phyloP scores from a whole-genome alignment of 2,797 vertebrate genomes.

The Alcedo atthis region DNA sequence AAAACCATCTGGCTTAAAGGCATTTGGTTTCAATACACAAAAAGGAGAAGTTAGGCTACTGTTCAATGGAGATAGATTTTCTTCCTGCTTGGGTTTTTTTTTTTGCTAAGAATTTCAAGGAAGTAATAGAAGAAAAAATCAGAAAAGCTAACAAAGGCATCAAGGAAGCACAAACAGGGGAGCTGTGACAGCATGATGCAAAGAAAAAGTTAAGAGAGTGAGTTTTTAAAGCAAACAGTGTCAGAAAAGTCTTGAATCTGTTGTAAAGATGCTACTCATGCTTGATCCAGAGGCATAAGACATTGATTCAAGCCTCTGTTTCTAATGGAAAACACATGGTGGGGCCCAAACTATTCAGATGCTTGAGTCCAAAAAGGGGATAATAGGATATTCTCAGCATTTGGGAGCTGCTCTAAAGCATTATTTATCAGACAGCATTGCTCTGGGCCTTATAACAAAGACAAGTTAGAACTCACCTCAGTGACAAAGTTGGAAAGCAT shows the following conservation, averaged over 20 bases:
- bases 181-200: background rate
- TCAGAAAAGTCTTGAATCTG: background rate
- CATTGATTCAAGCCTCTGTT: background rate
- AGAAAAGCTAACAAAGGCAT: background rate
- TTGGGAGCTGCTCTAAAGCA: background rate
- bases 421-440: background rate
- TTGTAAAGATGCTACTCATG: constrained; percentile 29
- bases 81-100: background rate
- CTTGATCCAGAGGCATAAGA: background rate
- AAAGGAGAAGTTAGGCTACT: background rate
- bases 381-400: background rate
- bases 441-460: background rate
- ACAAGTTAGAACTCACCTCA: background rate
- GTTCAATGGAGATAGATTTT: background rate
- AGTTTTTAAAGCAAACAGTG: background rate
- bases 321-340: constrained; percentile 25
- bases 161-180: background rate
- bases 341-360: background rate
- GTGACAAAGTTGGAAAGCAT: background rate
- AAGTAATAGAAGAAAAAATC: background rate
- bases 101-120: background rate
- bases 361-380: background rate
- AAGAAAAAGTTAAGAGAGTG: background rate
- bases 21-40: background rate
- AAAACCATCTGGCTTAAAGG: background rate